Evolutionary conservation across 2,113 vertebrate species (phyloP).

Genomic region (Phrynocephalus versicolor): DNA sequence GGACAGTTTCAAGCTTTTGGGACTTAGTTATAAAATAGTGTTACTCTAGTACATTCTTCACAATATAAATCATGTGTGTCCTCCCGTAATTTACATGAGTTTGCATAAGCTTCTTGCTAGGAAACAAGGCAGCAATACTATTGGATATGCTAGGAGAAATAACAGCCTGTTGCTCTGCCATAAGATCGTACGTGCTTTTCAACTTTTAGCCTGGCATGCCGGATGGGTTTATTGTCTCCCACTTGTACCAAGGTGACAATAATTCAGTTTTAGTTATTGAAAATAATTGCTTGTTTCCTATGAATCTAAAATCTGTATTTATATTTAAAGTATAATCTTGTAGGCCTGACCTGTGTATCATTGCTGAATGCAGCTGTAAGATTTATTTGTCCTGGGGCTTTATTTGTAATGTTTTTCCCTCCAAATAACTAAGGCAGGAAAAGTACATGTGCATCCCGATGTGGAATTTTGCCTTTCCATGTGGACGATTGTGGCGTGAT

Average conservation of each 20-base stretch:
- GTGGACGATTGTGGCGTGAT: conserved; percentile 47
- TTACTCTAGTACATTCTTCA: not conserved
- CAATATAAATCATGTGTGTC: not conserved
- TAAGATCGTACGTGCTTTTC: not conserved
- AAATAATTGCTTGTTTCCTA: conserved; percentile 30
- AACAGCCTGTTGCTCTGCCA: not conserved
- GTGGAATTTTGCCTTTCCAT: conserved; percentile 45
- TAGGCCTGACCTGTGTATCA: conserved; percentile 56
- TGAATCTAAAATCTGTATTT: conserved; percentile 18
- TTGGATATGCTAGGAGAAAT: not conserved
- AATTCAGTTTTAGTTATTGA: not conserved
- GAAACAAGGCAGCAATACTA: not conserved
- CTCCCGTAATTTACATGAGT: not conserved
- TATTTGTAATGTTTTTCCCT: conserved; percentile 34
- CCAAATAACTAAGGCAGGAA: not conserved
- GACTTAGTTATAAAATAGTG: not conserved
- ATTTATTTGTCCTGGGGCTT: conserved; percentile 45
- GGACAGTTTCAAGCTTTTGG: not conserved
- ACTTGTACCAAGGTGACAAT: not conserved
- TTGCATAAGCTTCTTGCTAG: not conserved
- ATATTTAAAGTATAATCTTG: conserved; percentile 47
- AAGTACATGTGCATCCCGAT: not conserved
- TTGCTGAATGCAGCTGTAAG: conserved; percentile 35
- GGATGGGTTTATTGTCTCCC: not conserved
- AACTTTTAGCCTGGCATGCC: not conserved